Base-by-base conservation (phyloP, 1,140 invertebrate genomes). In the Arion vulgaris region DNA sequence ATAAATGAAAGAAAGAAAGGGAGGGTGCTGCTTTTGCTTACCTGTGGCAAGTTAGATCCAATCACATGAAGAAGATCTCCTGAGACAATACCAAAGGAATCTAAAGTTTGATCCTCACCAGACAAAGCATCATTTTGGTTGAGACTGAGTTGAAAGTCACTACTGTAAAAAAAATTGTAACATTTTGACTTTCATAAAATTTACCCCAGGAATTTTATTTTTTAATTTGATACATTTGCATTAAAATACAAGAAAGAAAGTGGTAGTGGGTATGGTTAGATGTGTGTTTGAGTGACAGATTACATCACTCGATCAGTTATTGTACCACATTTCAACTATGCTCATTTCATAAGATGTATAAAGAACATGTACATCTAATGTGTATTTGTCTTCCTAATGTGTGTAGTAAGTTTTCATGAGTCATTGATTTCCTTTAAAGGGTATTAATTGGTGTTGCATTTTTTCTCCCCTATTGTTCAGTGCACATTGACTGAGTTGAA, bases 1-100 rank as follows among this genome's bases (percentile, higher is more conserved):
- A n/a, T n/a, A n/a, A n/a, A n/a, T n/a, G n/a, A n/a, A n/a, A n/a
- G n/a, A n/a, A n/a, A n/a, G n/a, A n/a, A n/a, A n/a, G n/a, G n/a
- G n/a, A n/a, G n/a, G n/a, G 41, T 45, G 5, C 41, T 45, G 15
- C 41, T 45, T 45, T 45, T 45, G 34, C 38, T 76, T 36, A 41
- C 76, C 23, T 69, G 28, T 23, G 74, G 73, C 19, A 53, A 17
- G 23, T 39, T 39, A 32, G 69, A 2, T 0, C 71, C 71, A 53
- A 81, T 81, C 5, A 88, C 73, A 80, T 86, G 80, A 13, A 88
- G 0, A 23, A 87, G 73, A 69, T 88, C 87, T 4, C 87, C 86
- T 28, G 86, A 81, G 26, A 88, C 85, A 53, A 88, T 85, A 36
- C 87, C 87, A 19, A 87, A 68, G n/a, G 83, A 45, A n/a, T 32